Base-by-base conservation (phyloP, 2,113 vertebrate species). In the Dendrocopos noguchii region DNA sequence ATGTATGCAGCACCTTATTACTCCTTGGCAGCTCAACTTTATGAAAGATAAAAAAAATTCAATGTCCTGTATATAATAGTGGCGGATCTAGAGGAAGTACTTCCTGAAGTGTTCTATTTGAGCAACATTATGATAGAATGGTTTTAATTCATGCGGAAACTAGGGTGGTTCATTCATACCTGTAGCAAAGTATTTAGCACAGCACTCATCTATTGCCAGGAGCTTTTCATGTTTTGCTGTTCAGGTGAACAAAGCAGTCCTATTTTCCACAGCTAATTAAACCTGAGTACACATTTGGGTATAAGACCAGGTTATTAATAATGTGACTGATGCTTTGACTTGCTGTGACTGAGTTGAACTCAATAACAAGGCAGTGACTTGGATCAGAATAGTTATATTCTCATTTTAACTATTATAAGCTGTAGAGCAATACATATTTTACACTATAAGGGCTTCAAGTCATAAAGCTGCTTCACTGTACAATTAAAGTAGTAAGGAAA, bases 221-320 rank as follows among this genome's bases (percentile, higher is more conserved):
- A 75, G 53, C 44, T 88, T 68, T 76, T 70, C 4, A n/a, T 68
- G 15, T 53, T 87, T 84, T 80, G 19, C 75, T 83, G 1, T 91
- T 85, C 56, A 57, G 21, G 33, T 89, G 55, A 91, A 76, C 80
- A 72, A 82, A 73, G n/a, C 84, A 55, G 47, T 71, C 46, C 27
- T 65, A 7, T 89, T 91, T 91, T 94, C 70, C 78, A 66, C 63
- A 82, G 75, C 29, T 89, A 80, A 88, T 86, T 92, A 71, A 88
- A 61, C 63, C 42, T 55, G 28, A 95, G 19, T 82, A 59, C 18
- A 12, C 3, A 0, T 66, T 87, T 84, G 55, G 25, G 24, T 84
- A 34, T 61, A 73, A 80, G 44, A 77, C 33, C 15, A 86, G 61
- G 28, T 90, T 77, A 74, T 84, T 90, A 56, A 79, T 86, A 74